These are phyloP conservation scores for Drosophila yooni DNA, from an alignment of 2,888 invertebrate genomes.

Conservation along the genomic window DNA sequence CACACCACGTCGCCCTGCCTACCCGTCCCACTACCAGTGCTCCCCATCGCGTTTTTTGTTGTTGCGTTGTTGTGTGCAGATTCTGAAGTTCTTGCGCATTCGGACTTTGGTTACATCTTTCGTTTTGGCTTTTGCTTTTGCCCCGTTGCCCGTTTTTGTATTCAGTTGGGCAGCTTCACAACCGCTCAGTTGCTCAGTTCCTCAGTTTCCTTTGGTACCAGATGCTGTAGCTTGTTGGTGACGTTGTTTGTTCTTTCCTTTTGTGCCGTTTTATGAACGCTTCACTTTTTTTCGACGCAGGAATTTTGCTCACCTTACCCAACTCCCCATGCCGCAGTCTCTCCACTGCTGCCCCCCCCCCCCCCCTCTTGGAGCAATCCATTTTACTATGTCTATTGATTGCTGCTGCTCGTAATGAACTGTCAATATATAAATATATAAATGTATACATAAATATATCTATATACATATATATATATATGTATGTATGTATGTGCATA, in stretches of 20 bases:
- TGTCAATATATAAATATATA: constrained; percentile 45
- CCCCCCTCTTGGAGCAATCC: neutral
- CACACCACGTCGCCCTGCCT: constrained; percentile 5
- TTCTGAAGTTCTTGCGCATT: constrained; percentile 42
- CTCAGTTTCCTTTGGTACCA: constrained; percentile 39
- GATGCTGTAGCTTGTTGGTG: constrained; percentile 38
- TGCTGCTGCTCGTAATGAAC: constrained; percentile 44
- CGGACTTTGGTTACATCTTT: constrained; percentile 62
- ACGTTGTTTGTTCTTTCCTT: constrained; percentile 66
- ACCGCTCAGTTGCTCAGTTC: constrained; percentile 16
- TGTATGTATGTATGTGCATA: neutral
- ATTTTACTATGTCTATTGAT: constrained; percentile 55
- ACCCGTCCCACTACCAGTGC: constrained; percentile 4
- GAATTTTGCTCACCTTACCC: constrained; percentile 53
- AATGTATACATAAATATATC: neutral
- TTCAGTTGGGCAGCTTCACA: constrained; percentile 1
- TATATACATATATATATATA: neutral
- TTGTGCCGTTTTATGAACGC: constrained; percentile 68
- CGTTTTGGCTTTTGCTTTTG: constrained; percentile 52
- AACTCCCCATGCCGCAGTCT: neutral
- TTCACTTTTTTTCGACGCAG: constrained; percentile 71
- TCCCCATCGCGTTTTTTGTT: constrained; percentile 8
- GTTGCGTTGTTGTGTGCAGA: constrained; percentile 37
- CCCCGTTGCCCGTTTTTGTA: constrained; percentile 12
- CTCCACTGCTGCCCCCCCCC: neutral